Evolutionary conservation across 2,888 invertebrate genomes (phyloP), one percentile per base, ranked within the genome.

Genomic region (Cheilosia grossa): DNA sequence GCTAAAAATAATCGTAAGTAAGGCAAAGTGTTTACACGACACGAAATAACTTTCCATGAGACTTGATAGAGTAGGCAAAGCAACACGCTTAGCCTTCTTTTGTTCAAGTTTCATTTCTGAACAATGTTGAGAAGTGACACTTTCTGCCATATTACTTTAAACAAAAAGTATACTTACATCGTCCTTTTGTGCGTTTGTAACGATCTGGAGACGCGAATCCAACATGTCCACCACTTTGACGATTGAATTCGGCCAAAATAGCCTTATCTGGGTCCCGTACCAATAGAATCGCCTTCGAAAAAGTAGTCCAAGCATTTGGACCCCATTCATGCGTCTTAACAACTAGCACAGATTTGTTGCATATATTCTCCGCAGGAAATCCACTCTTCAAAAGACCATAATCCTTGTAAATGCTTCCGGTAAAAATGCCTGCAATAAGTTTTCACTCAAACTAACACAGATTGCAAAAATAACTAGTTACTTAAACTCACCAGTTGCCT

Each of bases 311-410:
- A 0, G 95, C 93, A 47, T 90, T 90, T 9, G 92, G 92, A 5
- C 96, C 96, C 91, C 94, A 95, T 89, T 96, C 96, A 90, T 96
- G 96, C 0, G 96, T 96, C 91, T 96, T 96, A 33, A 96, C 95
- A 15, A 96, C 94, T 73, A 96, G 92, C 7, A 96, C 96, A 10
- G 96, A 95, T 37, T 95, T 95, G 90, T 96, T 96, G 3, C 94
- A 93, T 1, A 96, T 93, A 90, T 95, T 95, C 90, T 96, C 96
- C 0, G 95, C 97, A 0, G 96, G 96, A 89, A 96, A 96, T 0
- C 96, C 96, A 88, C 96, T 96, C 89, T 95, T 94, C 86, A 95
- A 91, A 24, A 97, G 92, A 21, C 96, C 96, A 90, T 95, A 95
- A 90, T 97, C 97, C 93, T 95, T 96, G 91, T 97, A 97, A 44